These are phyloP conservation scores for Pandemis corylana DNA, from an alignment of 2,888 invertebrate genomes.

Conservation along the genomic window DNA sequence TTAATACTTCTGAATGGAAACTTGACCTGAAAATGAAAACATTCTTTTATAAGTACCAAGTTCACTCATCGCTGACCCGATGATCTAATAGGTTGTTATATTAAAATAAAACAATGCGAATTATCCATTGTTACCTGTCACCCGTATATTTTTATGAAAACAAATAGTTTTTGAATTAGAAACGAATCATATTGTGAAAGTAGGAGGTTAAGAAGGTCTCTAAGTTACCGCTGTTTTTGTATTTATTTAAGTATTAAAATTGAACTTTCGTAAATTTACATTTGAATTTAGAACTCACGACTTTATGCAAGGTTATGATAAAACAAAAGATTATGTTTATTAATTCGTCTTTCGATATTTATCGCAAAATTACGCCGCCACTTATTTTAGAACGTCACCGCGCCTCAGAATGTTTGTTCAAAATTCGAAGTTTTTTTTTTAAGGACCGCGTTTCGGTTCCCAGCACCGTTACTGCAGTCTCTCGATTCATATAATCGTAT, in stretches of 20 bases:
- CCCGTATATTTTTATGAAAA: slow-evolving; percentile 51
- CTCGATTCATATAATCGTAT: slow-evolving; percentile 12
- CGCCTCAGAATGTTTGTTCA: not conserved
- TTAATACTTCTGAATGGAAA: not conserved
- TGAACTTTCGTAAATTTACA: no score
- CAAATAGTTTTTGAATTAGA: slow-evolving; percentile 42
- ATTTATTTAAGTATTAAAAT: no score
- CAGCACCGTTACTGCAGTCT: not conserved
- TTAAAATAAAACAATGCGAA: slow-evolving; percentile 50
- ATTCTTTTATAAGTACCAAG: not conserved
- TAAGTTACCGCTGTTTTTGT: no score
- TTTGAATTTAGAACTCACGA: no score
- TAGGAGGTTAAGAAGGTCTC: not conserved
- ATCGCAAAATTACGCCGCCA: not conserved
- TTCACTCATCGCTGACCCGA: slow-evolving; percentile 3
- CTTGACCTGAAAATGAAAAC: not conserved
- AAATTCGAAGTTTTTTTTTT: not conserved
- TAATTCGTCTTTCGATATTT: not conserved
- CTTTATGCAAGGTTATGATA: no score
- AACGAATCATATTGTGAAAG: not conserved
- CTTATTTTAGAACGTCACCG: not conserved
- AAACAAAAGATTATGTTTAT: no score
- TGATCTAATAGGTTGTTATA: slow-evolving; percentile 29
- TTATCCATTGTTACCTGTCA: slow-evolving; percentile 53
- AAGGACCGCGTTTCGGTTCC: not conserved